Conservation (phyloP, 2,113 vertebrate genomes). For the Sciurus niger region DNA sequence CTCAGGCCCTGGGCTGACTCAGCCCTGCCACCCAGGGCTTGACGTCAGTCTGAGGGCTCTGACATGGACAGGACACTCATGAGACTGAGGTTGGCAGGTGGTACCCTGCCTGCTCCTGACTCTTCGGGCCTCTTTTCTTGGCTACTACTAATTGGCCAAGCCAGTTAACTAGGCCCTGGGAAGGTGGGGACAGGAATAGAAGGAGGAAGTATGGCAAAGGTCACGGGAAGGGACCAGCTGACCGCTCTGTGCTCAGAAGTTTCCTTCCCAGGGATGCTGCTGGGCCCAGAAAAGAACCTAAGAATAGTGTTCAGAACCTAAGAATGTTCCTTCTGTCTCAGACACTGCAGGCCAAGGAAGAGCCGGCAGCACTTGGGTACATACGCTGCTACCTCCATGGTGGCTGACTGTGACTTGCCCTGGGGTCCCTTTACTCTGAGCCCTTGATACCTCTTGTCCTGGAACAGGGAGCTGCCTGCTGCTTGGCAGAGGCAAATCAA, state of each 20-base stretch:
- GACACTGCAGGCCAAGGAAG: background rate
- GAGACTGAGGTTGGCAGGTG: slow-evolving; percentile 66
- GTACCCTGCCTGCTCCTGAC: slow-evolving; percentile 41
- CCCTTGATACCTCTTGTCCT: background rate
- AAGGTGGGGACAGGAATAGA: background rate
- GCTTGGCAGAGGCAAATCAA: background rate
- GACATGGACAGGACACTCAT: background rate
- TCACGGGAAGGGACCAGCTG: background rate
- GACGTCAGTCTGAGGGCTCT: slow-evolving; percentile 4
- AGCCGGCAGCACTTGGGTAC: background rate
- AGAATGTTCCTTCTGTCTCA: background rate
- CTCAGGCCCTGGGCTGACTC: background rate
- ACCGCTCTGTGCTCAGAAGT: background rate
- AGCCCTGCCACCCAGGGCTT: background rate
- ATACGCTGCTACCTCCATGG: background rate
- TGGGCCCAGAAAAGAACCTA: background rate
- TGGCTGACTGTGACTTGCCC: background rate
- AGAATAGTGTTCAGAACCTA: background rate
- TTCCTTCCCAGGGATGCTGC: background rate
- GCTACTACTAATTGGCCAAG: slow-evolving; percentile 51
- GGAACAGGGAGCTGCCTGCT: background rate
- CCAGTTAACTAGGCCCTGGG: slow-evolving; percentile 57
- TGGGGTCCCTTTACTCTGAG: background rate
- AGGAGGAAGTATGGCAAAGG: background rate
- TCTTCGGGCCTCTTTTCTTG: slow-evolving; percentile 41